Evolutionary conservation across 1,140 invertebrate species (phyloP), one percentile per base, ranked within the genome.

Genomic region (Brachionus sp.): DNA sequence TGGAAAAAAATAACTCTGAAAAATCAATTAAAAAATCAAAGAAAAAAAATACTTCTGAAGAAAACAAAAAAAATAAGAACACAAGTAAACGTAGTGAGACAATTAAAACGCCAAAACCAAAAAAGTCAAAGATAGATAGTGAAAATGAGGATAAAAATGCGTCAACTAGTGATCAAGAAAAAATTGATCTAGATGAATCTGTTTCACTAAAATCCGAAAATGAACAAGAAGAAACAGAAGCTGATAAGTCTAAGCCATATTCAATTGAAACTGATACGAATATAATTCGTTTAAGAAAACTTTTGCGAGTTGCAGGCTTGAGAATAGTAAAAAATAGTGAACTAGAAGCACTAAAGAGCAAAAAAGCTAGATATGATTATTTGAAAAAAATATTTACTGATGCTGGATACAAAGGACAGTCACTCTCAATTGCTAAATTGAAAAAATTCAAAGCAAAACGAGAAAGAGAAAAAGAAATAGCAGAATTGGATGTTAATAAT

Each of bases 391-490:
- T 80, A n/a, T 80, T 80, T 7, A 39, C 4, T 39, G 77, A 80
- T 35, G 77, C 77, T 42, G 77, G 77, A 25, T 80, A 62, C 16
- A 80, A 80, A 62, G 1, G 13, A 5, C 6, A 57, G n/a, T 62
- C 50, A 5, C 57, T 80, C 1, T 62, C 46, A 33, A 44, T 62
- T 23, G 39, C 16, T 25, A 66, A 10, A 23, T 16, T 57, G 7
- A 57, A 80, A 19, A n/a, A 25, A 25, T 80, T 80, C 29, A 80
- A 80, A 35, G 3, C 9, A 5, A 80, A 80, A 44, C 25, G 77
- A 29, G 77, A 80, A 4, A 35, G 77, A 62, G 46, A 80, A n/a
- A 80, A 62, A 80, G 77, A 80, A 62, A 62, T 80, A 10, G 77
- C 77, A 13, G 77, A 80, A 62, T 44, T 80, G 9, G 77, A 80